These are phyloP conservation scores for Athetis lepigone DNA, from an alignment of 2,888 invertebrate species.

Conservation along the genomic window DNA sequence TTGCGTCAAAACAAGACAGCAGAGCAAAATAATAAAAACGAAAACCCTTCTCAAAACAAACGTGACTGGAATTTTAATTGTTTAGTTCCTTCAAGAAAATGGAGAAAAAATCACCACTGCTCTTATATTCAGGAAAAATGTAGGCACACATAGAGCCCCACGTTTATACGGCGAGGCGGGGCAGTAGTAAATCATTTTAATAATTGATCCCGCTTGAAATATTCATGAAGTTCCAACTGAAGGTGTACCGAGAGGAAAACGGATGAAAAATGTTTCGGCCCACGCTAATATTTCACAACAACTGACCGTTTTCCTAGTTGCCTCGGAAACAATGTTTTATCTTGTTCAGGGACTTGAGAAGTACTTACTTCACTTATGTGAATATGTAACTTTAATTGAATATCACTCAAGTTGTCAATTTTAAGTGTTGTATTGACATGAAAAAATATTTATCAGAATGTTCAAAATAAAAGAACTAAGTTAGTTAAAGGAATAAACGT, in stretches of 20 bases:
- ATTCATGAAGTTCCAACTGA: constrained; percentile 87
- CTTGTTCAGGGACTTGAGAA: constrained; percentile 25
- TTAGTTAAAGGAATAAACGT: no score
- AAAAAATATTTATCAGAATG: no score
- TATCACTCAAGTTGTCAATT: neutral
- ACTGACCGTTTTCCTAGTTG: constrained; percentile 75
- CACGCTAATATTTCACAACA: constrained; percentile 77
- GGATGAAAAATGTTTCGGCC: constrained; percentile 84
- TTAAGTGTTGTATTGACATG: neutral
- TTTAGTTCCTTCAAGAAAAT: constrained; percentile 56
- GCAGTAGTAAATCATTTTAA: constrained; percentile 89
- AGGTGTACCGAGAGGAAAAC: constrained; percentile 81
- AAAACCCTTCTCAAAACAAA: constrained; percentile 56
- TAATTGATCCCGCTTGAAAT: constrained; percentile 89
- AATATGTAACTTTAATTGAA: constrained; percentile 14
- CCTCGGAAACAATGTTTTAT: constrained; percentile 65
- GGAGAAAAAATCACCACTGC: constrained; percentile 63
- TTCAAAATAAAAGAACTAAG: no score
- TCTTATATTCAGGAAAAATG: constrained; percentile 69
- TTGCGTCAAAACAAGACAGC: constrained; percentile 8
- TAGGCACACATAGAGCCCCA: constrained; percentile 72
- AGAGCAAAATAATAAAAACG: constrained; percentile 43
- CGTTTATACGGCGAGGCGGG: constrained; percentile 74
- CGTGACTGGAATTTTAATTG: constrained; percentile 65
- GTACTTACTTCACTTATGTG: constrained; percentile 1